These are phyloP conservation scores for Perizoma flavofasciatum DNA, from an alignment of 2,888 invertebrate genomes.

Conservation along the genomic window DNA sequence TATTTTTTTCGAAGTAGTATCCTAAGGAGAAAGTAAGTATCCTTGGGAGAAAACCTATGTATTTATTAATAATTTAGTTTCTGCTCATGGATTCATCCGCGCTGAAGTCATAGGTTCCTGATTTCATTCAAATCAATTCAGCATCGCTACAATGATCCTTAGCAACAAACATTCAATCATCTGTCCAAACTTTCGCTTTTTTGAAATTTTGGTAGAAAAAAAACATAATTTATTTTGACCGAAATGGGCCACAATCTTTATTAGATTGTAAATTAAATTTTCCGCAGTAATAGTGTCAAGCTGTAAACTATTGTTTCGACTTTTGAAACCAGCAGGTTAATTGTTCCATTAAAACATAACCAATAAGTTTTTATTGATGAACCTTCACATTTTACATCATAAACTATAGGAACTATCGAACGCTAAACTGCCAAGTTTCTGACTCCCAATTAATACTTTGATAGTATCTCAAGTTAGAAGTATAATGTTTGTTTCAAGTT, in stretches of 20 bases:
- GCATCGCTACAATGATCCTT: too few species aligned
- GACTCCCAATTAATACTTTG: conserved; percentile 43
- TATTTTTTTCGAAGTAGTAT: too few species aligned
- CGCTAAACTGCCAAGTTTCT: conserved; percentile 34
- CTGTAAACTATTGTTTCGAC: conserved; percentile 9
- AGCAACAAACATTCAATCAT: too few species aligned
- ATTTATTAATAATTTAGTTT: too few species aligned
- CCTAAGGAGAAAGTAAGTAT: too few species aligned
- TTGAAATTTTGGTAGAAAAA: too few species aligned
- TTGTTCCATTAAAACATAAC: conserved; percentile 1
- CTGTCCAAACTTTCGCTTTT: too few species aligned
- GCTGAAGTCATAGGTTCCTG: too few species aligned
- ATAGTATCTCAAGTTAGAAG: conserved; percentile 34
- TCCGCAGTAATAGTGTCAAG: neutral
- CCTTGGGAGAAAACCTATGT: too few species aligned
- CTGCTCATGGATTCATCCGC: too few species aligned
- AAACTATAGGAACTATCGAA: conserved; percentile 30
- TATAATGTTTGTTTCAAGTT: conserved; percentile 38
- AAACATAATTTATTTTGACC: too few species aligned
- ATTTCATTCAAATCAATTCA: too few species aligned
- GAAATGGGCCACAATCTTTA: neutral
- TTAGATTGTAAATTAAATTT: conserved; percentile 6
- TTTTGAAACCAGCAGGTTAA: conserved; percentile 3
- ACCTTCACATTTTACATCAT: conserved; percentile 31
- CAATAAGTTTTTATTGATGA: conserved; percentile 24